Evolutionary conservation across 2,888 invertebrate genomes (phyloP).

Genomic region (Lottia gigantea): DNA sequence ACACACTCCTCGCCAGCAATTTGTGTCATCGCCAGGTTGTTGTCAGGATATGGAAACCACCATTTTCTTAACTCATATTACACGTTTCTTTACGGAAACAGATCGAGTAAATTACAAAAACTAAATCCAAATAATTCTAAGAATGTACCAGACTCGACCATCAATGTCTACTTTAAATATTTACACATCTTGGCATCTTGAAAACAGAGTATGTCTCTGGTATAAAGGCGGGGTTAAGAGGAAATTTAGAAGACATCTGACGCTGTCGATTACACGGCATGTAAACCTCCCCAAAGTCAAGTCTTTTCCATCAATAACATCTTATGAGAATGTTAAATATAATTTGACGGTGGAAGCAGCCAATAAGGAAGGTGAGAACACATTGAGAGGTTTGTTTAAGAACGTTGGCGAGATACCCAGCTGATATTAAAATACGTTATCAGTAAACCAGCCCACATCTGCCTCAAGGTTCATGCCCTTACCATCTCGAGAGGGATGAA

Average conservation of each 20-base stretch:
- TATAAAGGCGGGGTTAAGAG: background rate
- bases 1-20: too few relatives aligned
- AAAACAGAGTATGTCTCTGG: too few relatives aligned
- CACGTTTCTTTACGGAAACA: too few relatives aligned
- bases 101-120: too few relatives aligned
- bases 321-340: background rate
- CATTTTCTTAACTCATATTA: too few relatives aligned
- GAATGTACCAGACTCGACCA: too few relatives aligned
- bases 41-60: too few relatives aligned
- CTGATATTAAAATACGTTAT: slow-evolving; percentile 17
- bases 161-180: too few relatives aligned
- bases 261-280: background rate
- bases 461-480: slow-evolving; percentile 15
- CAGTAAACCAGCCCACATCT: slow-evolving; percentile 15
- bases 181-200: too few relatives aligned
- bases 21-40: too few relatives aligned
- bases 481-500: slow-evolving; percentile 20
- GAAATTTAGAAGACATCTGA: background rate
- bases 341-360: background rate
- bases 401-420: slow-evolving; percentile 11
- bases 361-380: background rate
- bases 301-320: too few relatives aligned
- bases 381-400: slow-evolving; percentile 12
- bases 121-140: too few relatives aligned
- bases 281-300: background rate